These are phyloP conservation scores for Cyprinus carpio DNA, from an alignment of 2,113 vertebrate species.

Conservation along the genomic window DNA sequence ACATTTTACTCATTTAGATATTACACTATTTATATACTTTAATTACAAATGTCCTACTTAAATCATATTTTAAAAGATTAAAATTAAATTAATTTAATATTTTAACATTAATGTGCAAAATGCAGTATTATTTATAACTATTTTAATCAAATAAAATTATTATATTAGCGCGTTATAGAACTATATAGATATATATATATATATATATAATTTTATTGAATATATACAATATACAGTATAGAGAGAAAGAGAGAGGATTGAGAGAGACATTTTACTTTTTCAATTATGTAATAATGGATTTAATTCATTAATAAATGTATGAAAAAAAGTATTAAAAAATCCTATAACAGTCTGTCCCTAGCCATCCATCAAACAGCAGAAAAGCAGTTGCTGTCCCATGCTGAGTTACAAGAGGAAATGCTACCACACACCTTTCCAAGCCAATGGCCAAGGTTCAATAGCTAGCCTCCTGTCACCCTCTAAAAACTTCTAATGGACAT, in stretches of 20 bases:
- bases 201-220: too few species aligned
- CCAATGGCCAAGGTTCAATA: conserved; percentile 53
- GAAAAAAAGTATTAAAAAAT: neutral
- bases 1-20: too few species aligned
- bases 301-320: neutral
- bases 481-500: conserved; percentile 58
- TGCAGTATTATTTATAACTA: too few species aligned
- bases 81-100: neutral
- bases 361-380: conserved; percentile 5
- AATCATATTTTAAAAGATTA: neutral
- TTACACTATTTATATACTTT: neutral
- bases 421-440: conserved; percentile 47
- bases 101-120: too few species aligned
- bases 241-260: too few species aligned
- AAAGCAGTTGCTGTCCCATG: neutral
- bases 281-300: neutral
- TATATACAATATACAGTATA: too few species aligned
- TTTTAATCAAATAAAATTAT: neutral
- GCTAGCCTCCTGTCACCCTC: conserved; percentile 36
- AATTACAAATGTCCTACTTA: neutral
- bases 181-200: too few species aligned
- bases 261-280: neutral
- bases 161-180: neutral
- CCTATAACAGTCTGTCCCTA: neutral
- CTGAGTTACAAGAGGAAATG: conserved; percentile 16